A percentile compares a stretch with the other conserved stretches of the same genome.
These are phyloP conservation scores for Lysandra coridon DNA, from an alignment of 2,888 invertebrate genomes.

Conservation along the genomic window DNA sequence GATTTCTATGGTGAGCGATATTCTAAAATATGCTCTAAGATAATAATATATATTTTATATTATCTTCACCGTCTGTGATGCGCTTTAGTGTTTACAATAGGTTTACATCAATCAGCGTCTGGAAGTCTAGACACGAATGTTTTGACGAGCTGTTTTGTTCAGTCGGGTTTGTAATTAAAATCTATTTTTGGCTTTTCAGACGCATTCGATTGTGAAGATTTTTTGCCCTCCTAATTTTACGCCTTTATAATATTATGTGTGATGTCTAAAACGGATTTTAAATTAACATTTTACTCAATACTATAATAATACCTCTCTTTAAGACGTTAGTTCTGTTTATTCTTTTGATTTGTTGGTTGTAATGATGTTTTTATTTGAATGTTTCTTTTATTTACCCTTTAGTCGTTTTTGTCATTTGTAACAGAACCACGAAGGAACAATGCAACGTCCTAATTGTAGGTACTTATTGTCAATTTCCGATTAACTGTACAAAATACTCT, in stretches of 20 bases:
- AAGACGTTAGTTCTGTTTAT: too few relatives aligned
- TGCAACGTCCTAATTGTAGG: background rate
- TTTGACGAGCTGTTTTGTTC: background rate
- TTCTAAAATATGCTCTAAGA: too few relatives aligned
- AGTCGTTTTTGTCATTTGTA: background rate
- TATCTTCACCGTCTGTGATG: too few relatives aligned
- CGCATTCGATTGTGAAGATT: background rate
- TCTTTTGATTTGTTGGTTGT: background rate
- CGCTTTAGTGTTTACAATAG: background rate
- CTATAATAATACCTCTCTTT: too few relatives aligned
- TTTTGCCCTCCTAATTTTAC: background rate
- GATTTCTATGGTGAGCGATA: too few relatives aligned
- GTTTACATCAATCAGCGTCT: background rate
- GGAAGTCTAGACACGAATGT: background rate
- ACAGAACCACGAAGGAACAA: background rate
- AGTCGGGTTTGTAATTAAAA: background rate
- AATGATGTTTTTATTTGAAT: background rate
- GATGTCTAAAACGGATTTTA: too few relatives aligned
- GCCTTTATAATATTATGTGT: too few relatives aligned
- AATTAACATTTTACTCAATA: too few relatives aligned
- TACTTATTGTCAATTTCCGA: background rate
- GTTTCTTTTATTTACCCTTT: background rate
- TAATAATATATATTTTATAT: too few relatives aligned
- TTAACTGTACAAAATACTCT: background rate
- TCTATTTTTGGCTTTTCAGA: background rate